These are phyloP conservation scores for Alcedo atthis DNA, from an alignment of 2,797 vertebrate genomes.

Conservation along the genomic window DNA sequence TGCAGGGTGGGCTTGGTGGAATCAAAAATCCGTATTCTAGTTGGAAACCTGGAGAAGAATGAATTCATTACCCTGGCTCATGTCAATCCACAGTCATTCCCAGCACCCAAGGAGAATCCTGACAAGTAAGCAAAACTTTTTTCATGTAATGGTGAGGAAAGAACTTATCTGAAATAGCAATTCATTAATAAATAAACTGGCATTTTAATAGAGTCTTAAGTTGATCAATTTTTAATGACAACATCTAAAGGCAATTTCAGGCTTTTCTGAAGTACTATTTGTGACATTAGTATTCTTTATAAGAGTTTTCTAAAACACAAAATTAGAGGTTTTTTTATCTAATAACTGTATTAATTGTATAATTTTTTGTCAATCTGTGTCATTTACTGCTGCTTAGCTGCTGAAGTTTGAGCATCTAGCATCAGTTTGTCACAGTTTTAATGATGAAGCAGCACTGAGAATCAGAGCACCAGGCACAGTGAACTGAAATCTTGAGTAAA, in stretches of 20 bases:
- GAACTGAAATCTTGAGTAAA: not conserved
- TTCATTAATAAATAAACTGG: not conserved
- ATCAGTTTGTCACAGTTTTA: not conserved
- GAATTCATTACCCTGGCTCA: constrained; percentile 87
- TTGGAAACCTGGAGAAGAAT: constrained; percentile 90
- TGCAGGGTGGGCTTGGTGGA: constrained; percentile 90
- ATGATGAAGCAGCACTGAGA: not conserved
- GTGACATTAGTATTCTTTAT: not conserved
- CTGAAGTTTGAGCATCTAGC: not conserved
- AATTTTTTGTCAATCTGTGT: not conserved
- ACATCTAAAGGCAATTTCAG: not conserved
- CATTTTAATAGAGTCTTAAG: not conserved
- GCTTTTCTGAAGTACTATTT: not conserved
- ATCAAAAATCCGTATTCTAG: constrained; percentile 90
- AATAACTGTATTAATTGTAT: not conserved
- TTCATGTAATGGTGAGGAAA: not conserved
- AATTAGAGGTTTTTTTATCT: not conserved
- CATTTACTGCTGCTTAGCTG: not conserved
- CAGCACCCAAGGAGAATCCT: constrained; percentile 81
- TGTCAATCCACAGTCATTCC: constrained; percentile 87
- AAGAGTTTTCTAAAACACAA: not conserved
- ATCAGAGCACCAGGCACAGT: not conserved
- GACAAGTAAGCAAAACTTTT: constrained; percentile 82
- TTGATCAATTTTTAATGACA: not conserved
- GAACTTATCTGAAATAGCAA: not conserved